Evolutionary conservation across 2,113 vertebrate species (phyloP), one percentile per base, ranked within the genome.

Genomic region (Petromus typicus): DNA sequence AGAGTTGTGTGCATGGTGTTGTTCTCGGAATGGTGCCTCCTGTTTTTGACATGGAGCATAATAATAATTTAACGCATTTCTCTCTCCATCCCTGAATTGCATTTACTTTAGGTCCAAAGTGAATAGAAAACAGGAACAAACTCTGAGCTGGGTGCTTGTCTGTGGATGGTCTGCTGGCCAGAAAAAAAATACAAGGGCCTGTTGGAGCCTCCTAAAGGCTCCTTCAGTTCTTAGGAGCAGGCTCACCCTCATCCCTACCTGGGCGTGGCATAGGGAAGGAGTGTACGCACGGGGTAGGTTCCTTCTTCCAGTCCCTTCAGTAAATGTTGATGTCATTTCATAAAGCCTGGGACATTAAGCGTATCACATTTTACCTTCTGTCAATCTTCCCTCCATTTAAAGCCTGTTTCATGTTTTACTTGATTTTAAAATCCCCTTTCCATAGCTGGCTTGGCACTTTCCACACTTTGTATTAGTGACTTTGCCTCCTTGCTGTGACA

Each of bases 301-400:
- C 34, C 25, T 56, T 88, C 45, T 83, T 61, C n/a, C n/a, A 11
- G 48, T n/a, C 30, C 71, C 32, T 66, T 94, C 48, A 71, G 84
- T 76, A 66, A 75, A 56, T 63, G 63, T 43, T 89, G 73, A 75
- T 59, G 56, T 86, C 13, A 32, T 67, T 93, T 92, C 43, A 82
- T 92, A 75, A 95, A 86, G 64, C 67, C 63, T 81, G 54, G 78
- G 81, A 37, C 63, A 89, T 48, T 57, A 91, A 80, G 64, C 23
- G 13, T 57, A 73, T 86, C 67, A 32, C 30, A 82, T 94, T 94
- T 81, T 90, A 79, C 92, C 66, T 40, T 64, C 63, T 75, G 51
- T 86, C 67, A 86, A 13, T 25, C 45, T n/a, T 63, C 73, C 80
- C 90, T 76, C 81, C 59, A 90, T 61, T 89, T 78, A 78, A 90